Evolutionary conservation across 2,797 vertebrate genomes (phyloP), one percentile per base, ranked within the genome.

Genomic region (Smutsia gigantea): DNA sequence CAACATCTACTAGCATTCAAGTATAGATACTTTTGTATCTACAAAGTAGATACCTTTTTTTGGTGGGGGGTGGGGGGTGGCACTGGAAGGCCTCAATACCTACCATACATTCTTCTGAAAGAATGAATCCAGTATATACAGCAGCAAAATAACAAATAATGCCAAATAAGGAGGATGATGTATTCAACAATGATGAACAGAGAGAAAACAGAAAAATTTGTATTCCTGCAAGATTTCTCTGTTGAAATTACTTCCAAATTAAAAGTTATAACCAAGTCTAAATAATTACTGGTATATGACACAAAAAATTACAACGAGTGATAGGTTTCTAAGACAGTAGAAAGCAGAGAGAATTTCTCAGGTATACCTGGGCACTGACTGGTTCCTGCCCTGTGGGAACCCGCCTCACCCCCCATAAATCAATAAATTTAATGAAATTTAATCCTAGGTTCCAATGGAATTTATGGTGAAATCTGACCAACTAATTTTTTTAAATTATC

Each of bases 241-340:
- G 42, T 78, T 78, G 53, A 90, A 85, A 84, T 85, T 85, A 85
- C 23, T 84, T 90, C 3, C 37, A 90, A 90, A 79, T 79, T 79
- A 84, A 94, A 84, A 94, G 34, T 42, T 78, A 77, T 9, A 84
- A 39, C 49, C 11, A 85, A 78, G n/a, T 51, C 53, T 77, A 84
- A 78, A 61, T 42, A 77, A 84, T 69, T 42, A 71, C 12, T 71
- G 37, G 13, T 42, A 63, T 14, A 61, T 34, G 53, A 63, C 53
- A 15, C 51, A 29, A 78, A 78, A 78, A 78, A 53, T 39, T 59
- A 59, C 29, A 93, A 61, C 42, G 23, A 86, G 15, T 55, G 57
- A 49, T 14, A 63, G 27, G 7, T 82, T 75, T 82, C 12, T 90
- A 37, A 86, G 61, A 88, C 39, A 75, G 21, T 39, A 29, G 55